A percentile compares a stretch with the other conserved stretches of the same genome.
phyloP scores from a whole-genome alignment of 2,888 invertebrate genomes.

The Meghimatium bilineatum region DNA sequence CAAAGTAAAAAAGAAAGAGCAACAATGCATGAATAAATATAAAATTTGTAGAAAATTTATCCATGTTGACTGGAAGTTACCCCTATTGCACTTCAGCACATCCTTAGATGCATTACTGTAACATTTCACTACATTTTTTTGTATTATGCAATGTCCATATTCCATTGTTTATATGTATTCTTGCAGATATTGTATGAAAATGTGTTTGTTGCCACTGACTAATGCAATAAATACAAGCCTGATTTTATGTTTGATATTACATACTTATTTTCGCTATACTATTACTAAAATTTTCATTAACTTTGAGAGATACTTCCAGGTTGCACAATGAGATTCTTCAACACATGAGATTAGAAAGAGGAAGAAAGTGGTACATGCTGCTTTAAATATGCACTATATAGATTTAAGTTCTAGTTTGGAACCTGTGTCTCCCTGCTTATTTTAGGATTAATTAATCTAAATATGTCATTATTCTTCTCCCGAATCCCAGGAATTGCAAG shows the following conservation, averaged over 20 bases:
- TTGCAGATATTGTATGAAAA: not conserved
- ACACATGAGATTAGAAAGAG: no score
- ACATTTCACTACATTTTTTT: not conserved
- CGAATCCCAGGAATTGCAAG: no score
- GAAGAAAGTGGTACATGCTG: no score
- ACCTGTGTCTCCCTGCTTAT: no score
- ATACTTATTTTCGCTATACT: not conserved
- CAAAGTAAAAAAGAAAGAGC: not conserved
- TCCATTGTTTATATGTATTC: not conserved
- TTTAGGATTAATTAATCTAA: no score
- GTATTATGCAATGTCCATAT: not conserved
- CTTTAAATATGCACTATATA: no score
- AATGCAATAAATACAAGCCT: not conserved
- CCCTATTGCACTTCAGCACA: not conserved
- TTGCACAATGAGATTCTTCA: no score
- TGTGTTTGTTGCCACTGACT: not conserved
- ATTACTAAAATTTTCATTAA: not conserved
- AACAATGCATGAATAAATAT: not conserved
- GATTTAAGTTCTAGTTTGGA: no score
- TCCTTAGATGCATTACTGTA: not conserved
- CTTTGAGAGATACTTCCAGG: no score
- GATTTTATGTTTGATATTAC: not conserved
- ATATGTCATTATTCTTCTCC: no score
- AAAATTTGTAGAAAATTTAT: not conserved
- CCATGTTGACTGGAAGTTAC: not conserved